Evolutionary conservation across 2,113 vertebrate genomes (phyloP).

Genomic region (Scalopus aquaticus): DNA sequence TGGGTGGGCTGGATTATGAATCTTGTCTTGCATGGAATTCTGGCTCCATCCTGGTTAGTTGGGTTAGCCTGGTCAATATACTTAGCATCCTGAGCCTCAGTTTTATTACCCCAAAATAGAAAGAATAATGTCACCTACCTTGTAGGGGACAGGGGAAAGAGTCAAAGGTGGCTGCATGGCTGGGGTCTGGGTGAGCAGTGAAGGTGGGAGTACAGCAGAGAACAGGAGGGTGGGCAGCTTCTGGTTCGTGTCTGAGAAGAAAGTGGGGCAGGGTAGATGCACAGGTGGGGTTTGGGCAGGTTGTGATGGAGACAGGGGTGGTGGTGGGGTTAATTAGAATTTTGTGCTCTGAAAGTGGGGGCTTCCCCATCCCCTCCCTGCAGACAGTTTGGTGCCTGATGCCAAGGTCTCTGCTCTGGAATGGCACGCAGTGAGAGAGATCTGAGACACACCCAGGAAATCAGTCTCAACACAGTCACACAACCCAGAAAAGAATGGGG

Average conservation of each 20-base stretch:
- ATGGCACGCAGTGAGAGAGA: neutral
- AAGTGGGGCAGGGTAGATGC: too few relatives aligned
- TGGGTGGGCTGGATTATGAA: neutral
- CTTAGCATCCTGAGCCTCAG: neutral
- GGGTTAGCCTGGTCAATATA: neutral
- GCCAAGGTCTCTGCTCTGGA: neutral
- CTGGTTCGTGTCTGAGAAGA: neutral
- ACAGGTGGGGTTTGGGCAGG: neutral
- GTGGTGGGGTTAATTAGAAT: neutral
- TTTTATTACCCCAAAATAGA: neutral
- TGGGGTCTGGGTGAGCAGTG: neutral
- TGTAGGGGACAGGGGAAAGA: neutral
- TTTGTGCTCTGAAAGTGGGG: neutral
- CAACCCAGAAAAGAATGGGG: neutral
- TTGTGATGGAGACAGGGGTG: neutral
- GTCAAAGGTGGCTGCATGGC: neutral
- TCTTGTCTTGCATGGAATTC: neutral
- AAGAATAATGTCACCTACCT: neutral
- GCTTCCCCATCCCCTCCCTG: neutral
- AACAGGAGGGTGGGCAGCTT: neutral
- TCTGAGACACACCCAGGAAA: conserved; percentile 40
- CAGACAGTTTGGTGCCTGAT: neutral
- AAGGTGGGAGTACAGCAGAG: neutral
- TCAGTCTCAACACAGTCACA: neutral
- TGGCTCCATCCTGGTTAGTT: neutral